A percentile compares a stretch with the other conserved stretches of the same genome.
These are phyloP conservation scores for Bos taurus DNA, from an alignment of 2,113 vertebrate species.

Conservation along the genomic window ARS-UCD2.0 NC_037330.1:57314001-57314500, in stretches of 20 bases:
- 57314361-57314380: background rate
- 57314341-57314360: constrained; percentile 5
- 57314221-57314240: constrained; percentile 94
- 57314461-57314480: background rate
- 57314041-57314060: background rate
- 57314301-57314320: constrained; percentile 25
- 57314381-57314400: constrained; percentile 49
- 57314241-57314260: constrained; percentile 95
- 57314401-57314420: constrained; percentile 61
- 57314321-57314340: constrained; percentile 3
- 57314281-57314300: constrained; percentile 90
- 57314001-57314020: background rate
- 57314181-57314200: background rate
- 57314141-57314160: background rate
- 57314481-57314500: background rate
- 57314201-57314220: background rate
- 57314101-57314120: background rate
- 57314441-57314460: constrained; percentile 46
- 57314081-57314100: constrained; percentile 39
- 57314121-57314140: background rate
- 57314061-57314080: background rate
- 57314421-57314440: constrained; percentile 59
- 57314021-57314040: background rate
- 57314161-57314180: background rate
- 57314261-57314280: constrained; percentile 94